phyloP scores from a whole-genome alignment of 2,888 invertebrate genomes.

The Torymus tubicola region DNA sequence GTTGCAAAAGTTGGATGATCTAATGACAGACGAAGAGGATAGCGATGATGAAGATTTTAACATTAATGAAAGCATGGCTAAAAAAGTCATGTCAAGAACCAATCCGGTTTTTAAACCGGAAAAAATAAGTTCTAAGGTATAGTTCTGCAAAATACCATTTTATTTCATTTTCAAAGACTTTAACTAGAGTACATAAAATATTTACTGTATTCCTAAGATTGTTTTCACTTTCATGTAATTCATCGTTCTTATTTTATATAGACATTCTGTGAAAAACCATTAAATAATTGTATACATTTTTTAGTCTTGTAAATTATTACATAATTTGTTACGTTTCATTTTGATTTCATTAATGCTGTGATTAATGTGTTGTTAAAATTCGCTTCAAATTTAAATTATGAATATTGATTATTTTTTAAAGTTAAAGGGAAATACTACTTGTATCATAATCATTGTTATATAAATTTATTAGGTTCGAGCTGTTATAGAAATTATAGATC shows the following conservation, averaged over 20 bases:
- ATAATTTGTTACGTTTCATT: no score
- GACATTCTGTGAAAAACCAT: no score
- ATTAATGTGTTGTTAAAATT: no score
- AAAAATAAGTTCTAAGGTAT: slow-evolving; percentile 50
- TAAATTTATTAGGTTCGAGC: slow-evolving; percentile 39
- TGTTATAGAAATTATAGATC: slow-evolving; percentile 20
- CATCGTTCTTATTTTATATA: no score
- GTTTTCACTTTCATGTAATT: neutral
- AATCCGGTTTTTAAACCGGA: slow-evolving; percentile 41
- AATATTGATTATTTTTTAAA: no score
- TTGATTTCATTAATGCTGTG: no score
- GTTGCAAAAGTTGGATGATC: slow-evolving; percentile 15
- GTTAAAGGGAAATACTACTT: no score
- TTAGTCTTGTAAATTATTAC: no score
- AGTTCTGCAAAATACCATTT: neutral
- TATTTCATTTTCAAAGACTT: neutral
- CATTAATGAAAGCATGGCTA: slow-evolving; percentile 9
- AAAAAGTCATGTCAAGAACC: neutral
- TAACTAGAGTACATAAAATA: neutral
- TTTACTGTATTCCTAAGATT: neutral
- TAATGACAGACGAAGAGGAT: slow-evolving; percentile 31
- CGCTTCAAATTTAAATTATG: no score
- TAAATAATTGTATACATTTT: no score
- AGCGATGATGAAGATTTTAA: slow-evolving; percentile 7
- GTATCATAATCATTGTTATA: no score